Base-by-base conservation (phyloP, 2,797 vertebrate species). In the Chelmon rostratus region DNA sequence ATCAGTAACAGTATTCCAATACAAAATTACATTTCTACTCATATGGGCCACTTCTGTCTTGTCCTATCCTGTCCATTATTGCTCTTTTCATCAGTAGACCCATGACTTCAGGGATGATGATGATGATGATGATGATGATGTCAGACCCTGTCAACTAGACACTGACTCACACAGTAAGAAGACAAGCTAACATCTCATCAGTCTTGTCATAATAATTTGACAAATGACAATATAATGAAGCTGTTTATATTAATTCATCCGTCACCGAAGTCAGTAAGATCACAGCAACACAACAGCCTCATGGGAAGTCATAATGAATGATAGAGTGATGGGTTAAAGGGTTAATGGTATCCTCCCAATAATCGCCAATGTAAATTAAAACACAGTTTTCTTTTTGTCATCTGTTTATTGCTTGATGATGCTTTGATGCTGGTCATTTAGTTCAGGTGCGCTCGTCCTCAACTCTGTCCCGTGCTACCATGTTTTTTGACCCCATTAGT, bases 131-230 rank as follows among this genome's bases (percentile, higher is more conserved):
- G 62, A 65, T 40, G 61, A 73, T 56, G 57, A 73, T 31, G 50
- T 65, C 54, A 50, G 38, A 57, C 40, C 50, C 46, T 68, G 58
- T 70, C 23, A 68, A 8, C 67, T 11, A 61, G 2, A 50, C 19
- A 18, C 13, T 73, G 68, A 79, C 57, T 85, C 62, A 69, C 58
- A 21, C 33, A 57, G 53, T 62, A 18, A 70, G 33, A 62, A 31
- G 13, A 2, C 35, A 13, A 23, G 31, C n/a, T 15, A 28, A 58
- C 57, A n/a, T n/a, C 59, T 67, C 16, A 58, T 67, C 58, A 12
- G 6, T 61, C 53, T 53, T 50, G 13, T 38, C 15, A 21, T 54
- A 65, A 25, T 47, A 49, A 66, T n/a, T n/a, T n/a, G n/a, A n/a
- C n/a, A n/a, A n/a, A n/a, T 61, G 61, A 59, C n/a, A 56, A 61